A percentile compares a stretch with the other conserved stretches of the same genome.
These are phyloP conservation scores for Lontra canadensis DNA, from an alignment of 2,113 vertebrate genomes.

Conservation along the genomic window DNA sequence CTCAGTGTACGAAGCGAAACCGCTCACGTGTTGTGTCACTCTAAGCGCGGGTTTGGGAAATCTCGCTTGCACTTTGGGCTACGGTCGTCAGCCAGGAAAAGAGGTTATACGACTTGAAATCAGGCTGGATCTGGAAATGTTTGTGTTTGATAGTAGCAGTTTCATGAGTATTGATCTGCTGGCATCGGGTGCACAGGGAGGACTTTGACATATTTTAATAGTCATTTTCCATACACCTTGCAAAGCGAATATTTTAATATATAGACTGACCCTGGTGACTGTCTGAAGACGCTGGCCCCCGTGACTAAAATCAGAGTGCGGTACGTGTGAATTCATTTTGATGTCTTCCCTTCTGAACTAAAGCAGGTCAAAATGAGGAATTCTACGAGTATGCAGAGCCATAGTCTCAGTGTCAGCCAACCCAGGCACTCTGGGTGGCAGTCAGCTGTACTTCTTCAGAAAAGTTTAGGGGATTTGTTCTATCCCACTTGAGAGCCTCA, in stretches of 20 bases:
- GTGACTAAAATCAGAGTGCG: neutral
- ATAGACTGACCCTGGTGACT: neutral
- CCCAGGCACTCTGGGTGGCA: neutral
- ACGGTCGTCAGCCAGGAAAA: neutral
- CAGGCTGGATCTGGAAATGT: conserved; percentile 54
- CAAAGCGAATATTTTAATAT: conserved; percentile 3
- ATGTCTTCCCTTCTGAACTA: neutral
- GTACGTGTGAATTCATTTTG: conserved; percentile 19
- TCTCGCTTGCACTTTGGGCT: conserved; percentile 25
- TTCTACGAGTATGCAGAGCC: neutral
- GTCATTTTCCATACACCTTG: neutral
- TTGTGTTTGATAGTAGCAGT: conserved; percentile 44
- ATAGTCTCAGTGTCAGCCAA: neutral
- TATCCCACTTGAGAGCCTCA: conserved; percentile 61
- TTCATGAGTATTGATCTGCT: conserved; percentile 43
- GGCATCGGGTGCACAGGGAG: neutral
- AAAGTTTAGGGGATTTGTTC: conserved; percentile 79
- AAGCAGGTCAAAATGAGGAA: conserved; percentile 15
- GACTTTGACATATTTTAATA: neutral
- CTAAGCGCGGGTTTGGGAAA: conserved; percentile 54
- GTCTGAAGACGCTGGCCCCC: neutral
- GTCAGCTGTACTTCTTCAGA: conserved; percentile 15
- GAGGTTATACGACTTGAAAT: conserved; percentile 46
- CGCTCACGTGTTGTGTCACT: conserved; percentile 66
- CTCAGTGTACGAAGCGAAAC: conserved; percentile 60